Evolutionary conservation across 2,797 vertebrate species (phyloP).

Genomic region (Sebastes nivosus): DNA sequence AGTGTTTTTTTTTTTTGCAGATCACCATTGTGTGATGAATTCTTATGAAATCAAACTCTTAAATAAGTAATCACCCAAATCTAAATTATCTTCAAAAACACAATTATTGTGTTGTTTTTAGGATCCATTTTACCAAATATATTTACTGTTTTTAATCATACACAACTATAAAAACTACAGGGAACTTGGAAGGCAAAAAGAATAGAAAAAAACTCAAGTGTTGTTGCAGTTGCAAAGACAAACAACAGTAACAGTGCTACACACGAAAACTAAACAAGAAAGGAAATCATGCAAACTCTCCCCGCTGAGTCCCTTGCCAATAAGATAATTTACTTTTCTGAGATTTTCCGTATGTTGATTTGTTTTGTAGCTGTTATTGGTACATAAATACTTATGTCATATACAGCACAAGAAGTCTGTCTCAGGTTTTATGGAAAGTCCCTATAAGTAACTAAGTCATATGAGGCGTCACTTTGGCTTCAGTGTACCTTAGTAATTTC

Average conservation of each 20-base stretch:
- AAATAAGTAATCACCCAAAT: constrained; percentile 1
- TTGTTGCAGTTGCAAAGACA: not conserved
- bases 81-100: not conserved
- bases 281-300: not conserved
- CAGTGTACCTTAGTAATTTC: not conserved
- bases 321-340: not conserved
- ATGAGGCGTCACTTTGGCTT: not conserved
- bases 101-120: not conserved
- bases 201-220: not conserved
- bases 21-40: not conserved
- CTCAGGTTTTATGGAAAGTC: not conserved
- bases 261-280: not conserved
- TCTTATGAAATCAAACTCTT: not conserved
- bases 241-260: not conserved
- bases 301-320: not conserved
- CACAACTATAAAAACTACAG: not conserved
- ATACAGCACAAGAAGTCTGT: not conserved
- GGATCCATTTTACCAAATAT: not conserved
- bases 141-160: not conserved
- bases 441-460: not conserved
- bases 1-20: not conserved
- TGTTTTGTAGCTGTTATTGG: not conserved
- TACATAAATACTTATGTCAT: not conserved
- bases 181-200: not conserved
- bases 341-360: not conserved